These are phyloP conservation scores for Harpalus rubripes DNA, from an alignment of 2,888 invertebrate genomes.

Conservation along the genomic window DNA sequence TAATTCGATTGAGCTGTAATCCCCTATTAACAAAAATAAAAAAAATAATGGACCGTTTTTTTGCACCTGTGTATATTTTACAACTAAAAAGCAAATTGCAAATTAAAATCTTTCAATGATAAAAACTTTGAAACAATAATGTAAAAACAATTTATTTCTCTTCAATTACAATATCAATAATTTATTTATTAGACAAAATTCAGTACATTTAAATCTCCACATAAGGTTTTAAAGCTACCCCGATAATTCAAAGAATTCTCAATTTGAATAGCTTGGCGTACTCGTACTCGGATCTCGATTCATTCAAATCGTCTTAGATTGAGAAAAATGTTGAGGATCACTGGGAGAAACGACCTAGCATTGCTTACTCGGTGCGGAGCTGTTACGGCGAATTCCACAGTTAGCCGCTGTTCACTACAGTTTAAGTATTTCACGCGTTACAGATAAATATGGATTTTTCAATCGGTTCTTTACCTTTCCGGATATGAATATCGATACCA, in stretches of 20 bases:
- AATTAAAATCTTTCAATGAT: too few species aligned
- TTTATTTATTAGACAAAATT: too few species aligned
- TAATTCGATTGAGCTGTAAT: too few species aligned
- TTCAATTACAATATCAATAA: too few species aligned
- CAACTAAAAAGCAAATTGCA: too few species aligned
- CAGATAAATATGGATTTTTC: conserved; percentile 46
- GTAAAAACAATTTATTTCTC: too few species aligned
- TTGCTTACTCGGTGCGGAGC: conserved; percentile 37
- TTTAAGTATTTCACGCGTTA: conserved; percentile 50
- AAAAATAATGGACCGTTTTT: too few species aligned
- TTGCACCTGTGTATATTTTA: too few species aligned
- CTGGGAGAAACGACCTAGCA: conserved; percentile 38
- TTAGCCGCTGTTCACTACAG: conserved; percentile 51
- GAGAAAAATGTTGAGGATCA: conserved; percentile 5
- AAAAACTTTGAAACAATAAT: too few species aligned
- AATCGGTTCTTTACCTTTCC: conserved; percentile 13
- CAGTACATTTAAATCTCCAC: too few species aligned
- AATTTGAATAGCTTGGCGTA: not conserved
- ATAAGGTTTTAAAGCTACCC: too few species aligned
- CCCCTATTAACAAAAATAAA: too few species aligned
- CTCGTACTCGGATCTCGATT: not conserved
- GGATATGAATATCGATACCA: conserved; percentile 25
- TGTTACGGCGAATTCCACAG: conserved; percentile 49
- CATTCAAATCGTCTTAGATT: not conserved
- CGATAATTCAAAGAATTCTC: not conserved